These are phyloP conservation scores for Campopleginae sp. DNA, from an alignment of 2,888 invertebrate genomes.

Conservation along the genomic window DNA sequence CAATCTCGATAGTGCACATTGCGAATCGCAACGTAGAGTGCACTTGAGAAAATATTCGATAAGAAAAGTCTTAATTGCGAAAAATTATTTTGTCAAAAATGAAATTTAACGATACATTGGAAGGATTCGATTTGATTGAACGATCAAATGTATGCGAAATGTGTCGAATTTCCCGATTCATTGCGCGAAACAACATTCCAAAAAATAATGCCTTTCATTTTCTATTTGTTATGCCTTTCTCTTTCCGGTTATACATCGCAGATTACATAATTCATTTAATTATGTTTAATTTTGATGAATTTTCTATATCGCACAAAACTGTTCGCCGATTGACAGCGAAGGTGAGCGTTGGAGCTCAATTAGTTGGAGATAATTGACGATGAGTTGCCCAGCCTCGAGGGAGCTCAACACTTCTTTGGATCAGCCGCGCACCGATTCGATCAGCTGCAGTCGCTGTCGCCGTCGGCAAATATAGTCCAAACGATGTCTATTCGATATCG, in stretches of 20 bases:
- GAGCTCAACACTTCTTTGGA: no score
- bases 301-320: no score
- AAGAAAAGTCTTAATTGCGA: not conserved
- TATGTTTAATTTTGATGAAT: no score
- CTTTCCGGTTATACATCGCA: not conserved
- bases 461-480: no score
- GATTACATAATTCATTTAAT: not conserved
- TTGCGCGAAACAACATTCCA: not conserved
- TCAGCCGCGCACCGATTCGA: no score
- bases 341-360: no score
- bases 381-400: no score
- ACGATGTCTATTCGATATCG: not conserved
- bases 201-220: not conserved
- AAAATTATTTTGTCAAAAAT: not conserved
- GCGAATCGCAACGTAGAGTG: slow-evolving; percentile 57
- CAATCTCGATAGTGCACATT: slow-evolving; percentile 63
- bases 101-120: not conserved
- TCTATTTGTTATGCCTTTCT: not conserved
- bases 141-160: not conserved
- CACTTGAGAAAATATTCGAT: slow-evolving; percentile 28
- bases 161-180: not conserved
- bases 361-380: no score
- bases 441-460: no score
- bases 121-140: not conserved
- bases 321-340: no score